Percentiles rank a stretch among this genome's conserved stretches.
These are phyloP conservation scores for Theretra japonica DNA, from an alignment of 2,888 invertebrate species.

Conservation along the genomic window DNA sequence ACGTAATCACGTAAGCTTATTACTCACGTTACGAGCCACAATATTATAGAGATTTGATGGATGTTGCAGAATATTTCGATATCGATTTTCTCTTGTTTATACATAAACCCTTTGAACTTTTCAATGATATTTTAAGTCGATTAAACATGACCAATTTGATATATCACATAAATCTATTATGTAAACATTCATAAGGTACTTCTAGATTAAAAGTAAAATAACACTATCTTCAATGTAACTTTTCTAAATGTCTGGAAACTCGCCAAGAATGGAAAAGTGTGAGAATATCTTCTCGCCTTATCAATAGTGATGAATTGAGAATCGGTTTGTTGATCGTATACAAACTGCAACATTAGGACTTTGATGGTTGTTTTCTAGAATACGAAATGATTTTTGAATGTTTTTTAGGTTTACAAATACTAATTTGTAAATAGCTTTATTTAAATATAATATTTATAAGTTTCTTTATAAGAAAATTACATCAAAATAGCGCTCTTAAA, in stretches of 20 bases:
- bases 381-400: not conserved
- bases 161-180: too few relatives aligned
- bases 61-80: not conserved
- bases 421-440: too few relatives aligned
- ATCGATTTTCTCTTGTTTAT: not conserved
- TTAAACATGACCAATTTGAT: too few relatives aligned
- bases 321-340: not conserved
- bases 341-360: not conserved
- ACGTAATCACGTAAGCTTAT: conserved; percentile 23
- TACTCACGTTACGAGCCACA: conserved; percentile 10
- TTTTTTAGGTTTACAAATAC: not conserved
- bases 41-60: not conserved
- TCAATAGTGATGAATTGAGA: conserved; percentile 7
- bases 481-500: too few relatives aligned
- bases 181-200: too few relatives aligned
- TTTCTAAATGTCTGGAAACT: not conserved
- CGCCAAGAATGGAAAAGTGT: not conserved
- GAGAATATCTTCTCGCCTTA: not conserved
- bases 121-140: too few relatives aligned
- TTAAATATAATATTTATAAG: too few relatives aligned
- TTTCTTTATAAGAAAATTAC: too few relatives aligned
- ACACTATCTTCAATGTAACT: not conserved
- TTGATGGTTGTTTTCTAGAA: not conserved
- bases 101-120: not conserved
- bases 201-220: not conserved